Conservation (phyloP, 1,140 invertebrate species). For the Fopius arisanus region DNA sequence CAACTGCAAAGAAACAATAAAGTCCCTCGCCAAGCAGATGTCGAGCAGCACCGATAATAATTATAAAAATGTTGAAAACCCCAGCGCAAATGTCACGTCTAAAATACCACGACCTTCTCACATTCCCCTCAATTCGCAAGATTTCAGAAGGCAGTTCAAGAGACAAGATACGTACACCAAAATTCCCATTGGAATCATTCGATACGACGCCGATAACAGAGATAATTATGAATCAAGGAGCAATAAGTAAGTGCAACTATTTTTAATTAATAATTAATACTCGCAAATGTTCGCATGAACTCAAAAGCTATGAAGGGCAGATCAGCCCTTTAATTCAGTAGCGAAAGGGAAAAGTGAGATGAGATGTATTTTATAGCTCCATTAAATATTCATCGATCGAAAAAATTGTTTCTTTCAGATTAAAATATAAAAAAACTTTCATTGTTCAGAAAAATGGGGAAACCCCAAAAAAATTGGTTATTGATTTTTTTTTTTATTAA, state of each 20-base stretch:
- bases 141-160: constrained; percentile 53
- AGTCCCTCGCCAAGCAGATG: constrained; percentile 65
- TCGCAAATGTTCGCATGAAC: too few relatives aligned
- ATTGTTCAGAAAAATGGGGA: too few relatives aligned
- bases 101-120: constrained; percentile 56
- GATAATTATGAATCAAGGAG: constrained; percentile 51
- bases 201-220: constrained; percentile 56
- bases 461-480: too few relatives aligned
- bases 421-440: too few relatives aligned
- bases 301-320: too few relatives aligned
- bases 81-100: constrained; percentile 45
- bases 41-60: constrained; percentile 41
- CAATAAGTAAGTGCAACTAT: constrained; percentile 43
- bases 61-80: constrained; percentile 40
- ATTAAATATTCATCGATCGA: too few relatives aligned
- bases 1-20: constrained; percentile 71
- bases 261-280: too few relatives aligned
- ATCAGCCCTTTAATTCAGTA: too few relatives aligned
- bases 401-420: too few relatives aligned
- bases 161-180: constrained; percentile 59
- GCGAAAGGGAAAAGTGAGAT: background rate
- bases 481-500: too few relatives aligned
- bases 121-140: constrained; percentile 43
- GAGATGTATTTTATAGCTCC: too few relatives aligned
- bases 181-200: constrained; percentile 48